Base-by-base conservation (phyloP, 1,140 invertebrate genomes). In the Drosophila murphyi region DNA sequence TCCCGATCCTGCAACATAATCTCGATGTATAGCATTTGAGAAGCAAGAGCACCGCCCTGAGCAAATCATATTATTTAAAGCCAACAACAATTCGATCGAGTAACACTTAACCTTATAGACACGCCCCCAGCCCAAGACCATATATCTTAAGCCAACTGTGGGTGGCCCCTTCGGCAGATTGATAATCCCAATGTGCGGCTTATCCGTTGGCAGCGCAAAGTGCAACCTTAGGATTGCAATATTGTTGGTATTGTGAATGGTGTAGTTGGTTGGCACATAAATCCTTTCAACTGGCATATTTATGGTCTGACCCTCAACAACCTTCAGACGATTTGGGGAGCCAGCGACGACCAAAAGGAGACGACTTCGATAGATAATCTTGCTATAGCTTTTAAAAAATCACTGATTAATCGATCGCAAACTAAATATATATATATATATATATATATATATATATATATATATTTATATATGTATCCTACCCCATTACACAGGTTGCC, bases 401-500 rank as follows among this genome's bases (percentile, higher is more conserved):
- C 20, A 20, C 20, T 76, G 7, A 7, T 39, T 2, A 3, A 5
- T 29, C 28, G 7, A 7, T 32, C 8, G 5, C 12, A 12, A 12
- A 12, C 12, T 12, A 12, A 12, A 31, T 8, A 5, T 31, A 20
- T 3, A 7, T 34, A 4, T 5, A 7, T 0, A 37, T 0, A 43
- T 63, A 51, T 76, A 85, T 20, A 20, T 20, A 20, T 20, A 31
- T 8, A 5, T 31, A 10, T 3, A 7, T 39, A 4, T 5, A 7
- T 0, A 34, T 0, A 43, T 7, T 1, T 4, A 10, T 63, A 47
- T 0, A 20, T 20, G 20, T 20, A 20, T 20, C 78, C 47, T 64
- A 85, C 82, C 78, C 62, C 82, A 85, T 86, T n/a, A 64, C 72
- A 12, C 82, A 85, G 29, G 72, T 51, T 0, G 82, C 82, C 2